Percentiles rank a stretch among this genome's conserved stretches.
phyloP scores from a whole-genome alignment of 2,888 invertebrate genomes.

The Erebia palarica region DNA sequence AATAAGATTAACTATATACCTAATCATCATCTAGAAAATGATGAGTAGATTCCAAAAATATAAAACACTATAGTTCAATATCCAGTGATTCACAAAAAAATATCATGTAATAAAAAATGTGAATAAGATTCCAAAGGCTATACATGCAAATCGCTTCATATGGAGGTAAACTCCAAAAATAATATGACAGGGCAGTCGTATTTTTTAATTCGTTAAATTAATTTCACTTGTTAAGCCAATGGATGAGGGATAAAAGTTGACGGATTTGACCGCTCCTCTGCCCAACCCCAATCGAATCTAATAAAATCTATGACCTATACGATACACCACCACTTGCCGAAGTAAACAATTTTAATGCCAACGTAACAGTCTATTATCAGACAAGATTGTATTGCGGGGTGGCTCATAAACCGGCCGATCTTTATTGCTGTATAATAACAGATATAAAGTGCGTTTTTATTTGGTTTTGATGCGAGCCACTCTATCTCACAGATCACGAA shows the following conservation, averaged over 20 bases:
- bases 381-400: constrained; percentile 58
- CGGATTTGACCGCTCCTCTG: background rate
- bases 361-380: constrained; percentile 62
- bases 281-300: constrained; percentile 15
- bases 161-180: no score
- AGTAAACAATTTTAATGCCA: constrained; percentile 69
- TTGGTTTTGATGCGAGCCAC: constrained; percentile 65
- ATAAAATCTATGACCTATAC: constrained; percentile 16
- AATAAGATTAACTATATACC: no score
- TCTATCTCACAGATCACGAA: constrained; percentile 68
- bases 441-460: constrained; percentile 70
- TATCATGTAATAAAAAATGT: no score
- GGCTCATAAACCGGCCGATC: constrained; percentile 52
- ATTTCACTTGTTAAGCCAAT: no score
- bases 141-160: no score
- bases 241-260: background rate
- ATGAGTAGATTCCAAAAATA: no score
- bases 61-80: no score
- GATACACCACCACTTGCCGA: constrained; percentile 42
- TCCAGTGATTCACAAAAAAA: no score
- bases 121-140: no score
- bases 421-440: constrained; percentile 76
- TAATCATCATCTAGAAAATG: no score
- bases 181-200: no score
- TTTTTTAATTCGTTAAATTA: no score